Evolutionary conservation across 2,797 vertebrate species (phyloP).

Genomic region (Crax fasciolata): DNA sequence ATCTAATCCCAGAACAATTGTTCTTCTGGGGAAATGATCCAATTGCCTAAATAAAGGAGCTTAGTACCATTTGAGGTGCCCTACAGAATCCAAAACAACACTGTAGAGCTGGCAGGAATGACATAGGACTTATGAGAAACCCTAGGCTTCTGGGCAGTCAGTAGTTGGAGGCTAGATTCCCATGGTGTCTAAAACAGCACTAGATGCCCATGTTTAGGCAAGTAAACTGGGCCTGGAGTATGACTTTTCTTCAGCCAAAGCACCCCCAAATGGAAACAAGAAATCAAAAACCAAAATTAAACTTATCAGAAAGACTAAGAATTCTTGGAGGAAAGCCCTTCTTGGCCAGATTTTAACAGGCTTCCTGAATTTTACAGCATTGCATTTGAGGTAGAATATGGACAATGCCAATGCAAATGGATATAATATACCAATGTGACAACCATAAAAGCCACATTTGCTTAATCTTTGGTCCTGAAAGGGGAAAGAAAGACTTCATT

Average conservation of each 20-base stretch:
- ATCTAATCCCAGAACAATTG: slow-evolving; percentile 50
- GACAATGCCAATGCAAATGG: not conserved
- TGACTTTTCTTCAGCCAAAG: not conserved
- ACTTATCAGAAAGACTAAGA: not conserved
- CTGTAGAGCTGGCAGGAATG: not conserved
- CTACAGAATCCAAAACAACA: slow-evolving; percentile 11
- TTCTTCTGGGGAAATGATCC: not conserved
- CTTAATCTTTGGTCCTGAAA: not conserved
- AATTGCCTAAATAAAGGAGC: slow-evolving; percentile 60
- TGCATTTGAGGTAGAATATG: not conserved
- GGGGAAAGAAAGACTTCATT: not conserved
- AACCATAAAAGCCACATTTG: not conserved
- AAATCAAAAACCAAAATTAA: not conserved
- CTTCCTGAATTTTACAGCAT: not conserved
- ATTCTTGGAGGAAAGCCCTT: not conserved
- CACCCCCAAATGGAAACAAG: not conserved
- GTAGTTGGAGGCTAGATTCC: not conserved
- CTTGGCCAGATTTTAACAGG: not conserved
- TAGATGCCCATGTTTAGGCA: slow-evolving; percentile 17
- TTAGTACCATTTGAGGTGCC: not conserved
- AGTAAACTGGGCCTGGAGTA: not conserved
- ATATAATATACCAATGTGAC: not conserved
- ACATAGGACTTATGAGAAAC: slow-evolving; percentile 4
- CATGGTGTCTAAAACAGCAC: not conserved
- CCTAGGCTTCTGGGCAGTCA: not conserved